A percentile compares a stretch with the other conserved stretches of the same genome.
These are phyloP conservation scores for Coenonympha glycerion DNA, from an alignment of 2,888 invertebrate genomes.

Conservation along the genomic window DNA sequence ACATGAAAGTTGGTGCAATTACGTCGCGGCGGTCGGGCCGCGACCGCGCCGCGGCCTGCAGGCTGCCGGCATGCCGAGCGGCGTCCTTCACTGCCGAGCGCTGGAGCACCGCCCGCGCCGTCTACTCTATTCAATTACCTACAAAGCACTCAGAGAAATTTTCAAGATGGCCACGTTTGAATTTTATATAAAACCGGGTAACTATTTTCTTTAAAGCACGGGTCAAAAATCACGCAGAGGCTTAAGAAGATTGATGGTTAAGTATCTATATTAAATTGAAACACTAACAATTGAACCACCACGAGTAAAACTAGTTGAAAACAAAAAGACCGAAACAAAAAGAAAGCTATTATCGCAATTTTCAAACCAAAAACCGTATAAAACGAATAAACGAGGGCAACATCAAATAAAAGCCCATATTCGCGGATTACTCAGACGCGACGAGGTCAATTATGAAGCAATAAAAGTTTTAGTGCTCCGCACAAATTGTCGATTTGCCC, in stretches of 20 bases:
- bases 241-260: not conserved
- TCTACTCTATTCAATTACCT: conserved; percentile 65
- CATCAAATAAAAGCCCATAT: conserved; percentile 26
- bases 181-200: conserved; percentile 32
- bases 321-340: not conserved
- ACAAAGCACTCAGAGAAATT: conserved; percentile 47
- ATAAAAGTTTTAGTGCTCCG: conserved; percentile 74
- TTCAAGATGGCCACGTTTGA: conserved; percentile 50
- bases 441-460: conserved; percentile 69
- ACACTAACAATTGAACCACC: too few species aligned
- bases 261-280: too few species aligned
- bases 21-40: conserved; percentile 53
- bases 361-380: conserved; percentile 3
- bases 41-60: conserved; percentile 54
- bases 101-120: conserved; percentile 42
- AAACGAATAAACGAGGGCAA: conserved; percentile 20
- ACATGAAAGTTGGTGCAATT: conserved; percentile 75
- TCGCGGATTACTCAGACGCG: conserved; percentile 45
- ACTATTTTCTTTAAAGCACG: not conserved
- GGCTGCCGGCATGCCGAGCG: conserved; percentile 53
- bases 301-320: not conserved
- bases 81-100: conserved; percentile 57
- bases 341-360: not conserved
- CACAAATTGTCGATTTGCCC: conserved; percentile 73
- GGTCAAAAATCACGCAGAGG: not conserved